A percentile compares a stretch with the other conserved stretches of the same genome.
Evolutionary conservation across 2,797 vertebrate species (phyloP).

Genomic region (Agapornis canus): DNA sequence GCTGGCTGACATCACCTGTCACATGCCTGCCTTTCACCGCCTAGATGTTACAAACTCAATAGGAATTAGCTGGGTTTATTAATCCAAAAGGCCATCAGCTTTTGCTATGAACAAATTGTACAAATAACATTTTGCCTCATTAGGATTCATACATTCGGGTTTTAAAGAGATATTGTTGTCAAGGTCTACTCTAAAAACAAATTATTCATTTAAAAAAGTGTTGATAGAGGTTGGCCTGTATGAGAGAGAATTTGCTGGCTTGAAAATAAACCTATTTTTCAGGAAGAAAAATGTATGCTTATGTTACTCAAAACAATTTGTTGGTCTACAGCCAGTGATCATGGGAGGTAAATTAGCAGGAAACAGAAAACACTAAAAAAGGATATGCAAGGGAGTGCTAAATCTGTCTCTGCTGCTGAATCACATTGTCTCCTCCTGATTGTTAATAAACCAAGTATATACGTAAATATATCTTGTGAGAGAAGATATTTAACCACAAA

Average conservation of each 20-base stretch:
- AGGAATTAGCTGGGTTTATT: not conserved
- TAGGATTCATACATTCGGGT: not conserved
- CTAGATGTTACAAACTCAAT: not conserved
- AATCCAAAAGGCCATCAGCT: not conserved
- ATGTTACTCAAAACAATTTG: conserved; percentile 5
- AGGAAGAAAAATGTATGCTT: not conserved
- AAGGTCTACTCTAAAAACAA: not conserved
- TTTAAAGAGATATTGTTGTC: not conserved
- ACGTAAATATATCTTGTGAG: conserved; percentile 20
- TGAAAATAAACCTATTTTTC: conserved; percentile 18
- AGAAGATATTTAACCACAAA: conserved; percentile 15
- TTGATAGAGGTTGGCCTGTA: not conserved
- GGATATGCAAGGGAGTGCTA: conserved; percentile 32
- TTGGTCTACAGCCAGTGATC: not conserved
- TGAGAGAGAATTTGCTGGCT: not conserved
- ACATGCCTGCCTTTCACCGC: not conserved
- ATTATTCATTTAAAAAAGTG: not conserved
- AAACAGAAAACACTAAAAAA: conserved; percentile 57
- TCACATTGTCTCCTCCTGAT: not conserved
- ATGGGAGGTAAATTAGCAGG: conserved; percentile 56
- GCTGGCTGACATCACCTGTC: not conserved
- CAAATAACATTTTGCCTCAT: not conserved
- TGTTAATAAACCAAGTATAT: conserved; percentile 23
- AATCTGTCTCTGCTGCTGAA: conserved; percentile 35
- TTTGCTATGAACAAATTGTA: not conserved